phyloP scores from a whole-genome alignment of 2,888 invertebrate genomes.

The Cotesia congregata region DNA sequence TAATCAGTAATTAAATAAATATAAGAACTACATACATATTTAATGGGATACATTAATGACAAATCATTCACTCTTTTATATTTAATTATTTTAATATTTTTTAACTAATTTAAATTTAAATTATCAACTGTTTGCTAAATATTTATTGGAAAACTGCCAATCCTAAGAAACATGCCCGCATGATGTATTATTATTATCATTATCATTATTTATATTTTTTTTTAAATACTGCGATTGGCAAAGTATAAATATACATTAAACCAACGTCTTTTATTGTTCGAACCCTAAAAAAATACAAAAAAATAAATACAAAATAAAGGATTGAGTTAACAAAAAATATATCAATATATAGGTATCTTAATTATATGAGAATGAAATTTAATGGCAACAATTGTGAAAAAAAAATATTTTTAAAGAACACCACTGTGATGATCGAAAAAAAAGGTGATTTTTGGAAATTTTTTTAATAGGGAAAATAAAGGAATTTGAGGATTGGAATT shows the following conservation, averaged over 20 bases:
- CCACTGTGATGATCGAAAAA: too few species aligned
- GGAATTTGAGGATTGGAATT: too few species aligned
- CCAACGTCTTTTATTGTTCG: conserved; percentile 3
- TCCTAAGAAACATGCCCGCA: conserved; percentile 48
- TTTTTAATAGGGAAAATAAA: too few species aligned
- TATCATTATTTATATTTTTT: not conserved
- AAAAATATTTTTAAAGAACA: conserved; percentile 3
- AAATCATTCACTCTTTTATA: conserved; percentile 13
- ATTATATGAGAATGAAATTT: conserved; percentile 23
- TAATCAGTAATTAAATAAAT: conserved; percentile 60
- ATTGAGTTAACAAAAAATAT: conserved; percentile 49
- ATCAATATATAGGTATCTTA: conserved; percentile 31
- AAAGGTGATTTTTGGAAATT: too few species aligned
- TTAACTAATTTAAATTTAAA: conserved; percentile 7
- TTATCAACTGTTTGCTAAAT: conserved; percentile 30
- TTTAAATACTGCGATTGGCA: conserved; percentile 41
- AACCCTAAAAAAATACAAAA: conserved; percentile 39
- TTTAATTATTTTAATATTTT: conserved; percentile 7
- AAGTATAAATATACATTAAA: conserved; percentile 29
- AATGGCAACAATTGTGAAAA: conserved; percentile 35
- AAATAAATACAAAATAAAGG: conserved; percentile 49
- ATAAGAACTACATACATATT: conserved; percentile 57
- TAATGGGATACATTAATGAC: not conserved
- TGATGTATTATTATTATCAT: conserved; percentile 35
- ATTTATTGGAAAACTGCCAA: conserved; percentile 39